These are phyloP conservation scores for Dione juno DNA, from an alignment of 2,888 invertebrate species.

Conservation along the genomic window DNA sequence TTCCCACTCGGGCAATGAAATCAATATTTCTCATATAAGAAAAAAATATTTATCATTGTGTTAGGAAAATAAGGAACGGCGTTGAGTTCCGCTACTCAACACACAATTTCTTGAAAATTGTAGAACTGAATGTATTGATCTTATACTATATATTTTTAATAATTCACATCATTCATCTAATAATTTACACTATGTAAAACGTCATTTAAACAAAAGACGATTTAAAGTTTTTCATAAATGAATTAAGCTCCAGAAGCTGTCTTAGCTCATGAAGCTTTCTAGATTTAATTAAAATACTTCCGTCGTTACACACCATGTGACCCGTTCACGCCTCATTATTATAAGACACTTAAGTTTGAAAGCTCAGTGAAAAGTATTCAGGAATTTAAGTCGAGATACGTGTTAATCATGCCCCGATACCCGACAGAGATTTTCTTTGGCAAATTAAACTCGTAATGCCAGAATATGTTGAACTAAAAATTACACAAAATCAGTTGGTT, in stretches of 20 bases:
- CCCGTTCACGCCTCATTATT: constrained; percentile 37
- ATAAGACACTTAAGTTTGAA: constrained; percentile 28
- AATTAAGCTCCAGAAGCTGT: not conserved
- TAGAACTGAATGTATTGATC: too few relatives aligned
- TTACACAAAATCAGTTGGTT: too few relatives aligned
- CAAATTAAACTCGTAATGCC: too few relatives aligned
- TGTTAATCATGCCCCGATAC: constrained; percentile 27
- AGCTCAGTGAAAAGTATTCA: constrained; percentile 22
- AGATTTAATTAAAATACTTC: constrained; percentile 37
- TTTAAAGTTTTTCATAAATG: constrained; percentile 16
- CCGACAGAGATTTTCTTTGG: not conserved
- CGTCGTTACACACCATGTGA: constrained; percentile 32
- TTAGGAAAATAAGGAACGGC: too few relatives aligned
- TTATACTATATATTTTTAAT: too few relatives aligned
- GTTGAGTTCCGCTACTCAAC: too few relatives aligned
- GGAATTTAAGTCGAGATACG: constrained; percentile 18
- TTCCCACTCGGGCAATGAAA: too few relatives aligned
- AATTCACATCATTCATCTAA: not conserved
- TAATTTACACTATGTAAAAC: not conserved
- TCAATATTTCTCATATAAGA: too few relatives aligned
- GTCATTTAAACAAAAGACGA: not conserved
- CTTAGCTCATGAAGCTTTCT: constrained; percentile 16
- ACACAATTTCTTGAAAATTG: too few relatives aligned
- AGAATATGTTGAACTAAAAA: not conserved
- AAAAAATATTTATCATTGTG: too few relatives aligned